A percentile compares a stretch with the other conserved stretches of the same genome.
Evolutionary conservation across 2,797 vertebrate species (phyloP).

Genomic region (Coluber constrictor): DNA sequence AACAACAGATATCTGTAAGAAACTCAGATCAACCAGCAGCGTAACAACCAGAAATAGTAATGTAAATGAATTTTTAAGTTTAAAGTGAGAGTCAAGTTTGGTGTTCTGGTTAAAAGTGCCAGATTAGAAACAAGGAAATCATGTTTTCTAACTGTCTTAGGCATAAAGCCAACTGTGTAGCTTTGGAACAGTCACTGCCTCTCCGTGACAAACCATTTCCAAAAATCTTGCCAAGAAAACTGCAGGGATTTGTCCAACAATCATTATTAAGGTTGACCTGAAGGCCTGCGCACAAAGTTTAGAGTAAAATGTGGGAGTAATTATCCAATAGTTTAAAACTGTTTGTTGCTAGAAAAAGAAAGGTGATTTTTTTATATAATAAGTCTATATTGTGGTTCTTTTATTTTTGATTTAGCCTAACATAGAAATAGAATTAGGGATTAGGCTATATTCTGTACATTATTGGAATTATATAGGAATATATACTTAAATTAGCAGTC

Average conservation of each 20-base stretch:
- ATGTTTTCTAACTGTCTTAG: background rate
- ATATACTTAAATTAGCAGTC: background rate
- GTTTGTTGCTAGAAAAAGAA: background rate
- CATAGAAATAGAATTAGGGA: background rate
- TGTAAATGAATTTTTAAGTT: background rate
- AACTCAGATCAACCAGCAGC: background rate
- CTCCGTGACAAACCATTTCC: background rate
- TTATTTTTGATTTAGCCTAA: background rate
- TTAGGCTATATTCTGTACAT: background rate
- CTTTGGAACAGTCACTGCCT: background rate
- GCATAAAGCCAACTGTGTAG: background rate
- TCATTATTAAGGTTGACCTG: background rate
- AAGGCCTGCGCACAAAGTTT: background rate
- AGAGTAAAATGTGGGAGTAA: background rate
- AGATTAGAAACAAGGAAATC: background rate
- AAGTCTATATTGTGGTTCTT: background rate
- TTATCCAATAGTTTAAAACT: background rate
- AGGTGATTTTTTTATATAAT: background rate
- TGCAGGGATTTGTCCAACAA: background rate
- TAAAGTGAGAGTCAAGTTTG: background rate
- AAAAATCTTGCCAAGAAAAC: background rate
- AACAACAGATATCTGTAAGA: background rate
- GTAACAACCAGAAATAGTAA: background rate
- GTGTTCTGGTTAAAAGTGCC: background rate
- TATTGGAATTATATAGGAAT: background rate